Evolutionary conservation across 2,888 invertebrate genomes (phyloP), one percentile per base, ranked within the genome.

Genomic region (Ypsolopha scabrella): DNA sequence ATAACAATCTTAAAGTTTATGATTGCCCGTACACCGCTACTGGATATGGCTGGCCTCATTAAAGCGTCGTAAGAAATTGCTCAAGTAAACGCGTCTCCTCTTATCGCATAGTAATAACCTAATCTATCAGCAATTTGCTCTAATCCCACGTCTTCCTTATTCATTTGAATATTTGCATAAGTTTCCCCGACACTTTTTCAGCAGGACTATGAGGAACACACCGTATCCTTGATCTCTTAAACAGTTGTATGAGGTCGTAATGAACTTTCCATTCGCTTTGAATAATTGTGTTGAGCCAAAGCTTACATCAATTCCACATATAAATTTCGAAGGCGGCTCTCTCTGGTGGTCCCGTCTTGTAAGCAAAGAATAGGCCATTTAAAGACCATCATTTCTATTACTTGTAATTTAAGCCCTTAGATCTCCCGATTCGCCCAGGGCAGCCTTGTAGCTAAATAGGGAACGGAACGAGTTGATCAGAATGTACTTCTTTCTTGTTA

Each of bases 381-480:
- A 68, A 68, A 64, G 62, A 60, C 61, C 61, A 70, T 71, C 66
- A 72, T 76, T 74, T 77, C 64, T 72, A 75, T 72, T 73, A 69
- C 64, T 66, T 65, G 63, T 69, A 67, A 68, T 74, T 67, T 68
- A 65, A 70, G 63, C 62, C 57, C 64, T 62, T 61, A 65, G 66
- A 71, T 71, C 58, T 60, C 53, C 58, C 58, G 64, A 66, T 63
- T 63, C 56, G 63, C 64, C 67, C 60, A 58, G 53, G 63, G 67
- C 51, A 41, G 9, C 24, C 7, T 65, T 65, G 64, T 58, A 57
- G 63, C 64, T 64, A 64, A 65, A 65, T 64, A 62, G 60, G 60
- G 63, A 59, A 55, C 54, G 57, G 53, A 64, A 61, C 61, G 56
- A 64, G 63, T 62, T 58, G 57, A 52, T 55, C 56, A 53, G 52